Base-by-base conservation (phyloP, 2,888 invertebrate genomes). In the Tipula helvola region DNA sequence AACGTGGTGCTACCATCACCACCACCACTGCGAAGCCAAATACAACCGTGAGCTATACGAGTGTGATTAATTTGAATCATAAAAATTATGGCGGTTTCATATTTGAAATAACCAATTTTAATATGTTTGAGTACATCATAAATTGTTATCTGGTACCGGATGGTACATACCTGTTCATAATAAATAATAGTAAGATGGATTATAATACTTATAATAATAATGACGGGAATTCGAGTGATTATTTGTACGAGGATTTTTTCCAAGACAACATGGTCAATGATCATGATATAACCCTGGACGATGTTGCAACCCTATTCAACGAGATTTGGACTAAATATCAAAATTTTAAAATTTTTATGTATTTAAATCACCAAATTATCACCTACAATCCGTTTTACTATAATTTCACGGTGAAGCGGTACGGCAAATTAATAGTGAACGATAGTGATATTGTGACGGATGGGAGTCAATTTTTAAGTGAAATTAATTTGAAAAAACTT, bases 401-500 rank as follows among this genome's bases (percentile, higher is more conserved):
- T 83, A 47, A 86, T 86, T n/a, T 12, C 3, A 16, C 83, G 13
- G 16, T 39, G 5, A n/a, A 28, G n/a, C 85, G 71, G 36, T 87
- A 87, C 36, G 87, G 86, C 5, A 83, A 28, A 42, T 83, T 57
- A 71, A 71, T 71, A 71, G 71, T 71, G 28, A 71, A 71, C 28
- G 28, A 8, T 71, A 71, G 71, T 28, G 52, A 52, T 12, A 52
- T 16, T 71, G 52, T 57, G 52, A 16, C 5, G 16, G 52, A 41
- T 5, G 86, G 86, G 18, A n/a, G 87, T 18, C 57, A 86, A 86
- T 84, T 36, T 47, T n/a, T 87, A 16, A 36, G n/a, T 39, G 87
- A 88, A 5, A 86, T 89, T 28, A 71, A 71, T 2, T 90, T 91
- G 86, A 18, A 87, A 12, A 89, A 91, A 87, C 88, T 91, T 0